Evolutionary conservation across 2,797 vertebrate genomes (phyloP).

Genomic region (Sebastes oblongus): DNA sequence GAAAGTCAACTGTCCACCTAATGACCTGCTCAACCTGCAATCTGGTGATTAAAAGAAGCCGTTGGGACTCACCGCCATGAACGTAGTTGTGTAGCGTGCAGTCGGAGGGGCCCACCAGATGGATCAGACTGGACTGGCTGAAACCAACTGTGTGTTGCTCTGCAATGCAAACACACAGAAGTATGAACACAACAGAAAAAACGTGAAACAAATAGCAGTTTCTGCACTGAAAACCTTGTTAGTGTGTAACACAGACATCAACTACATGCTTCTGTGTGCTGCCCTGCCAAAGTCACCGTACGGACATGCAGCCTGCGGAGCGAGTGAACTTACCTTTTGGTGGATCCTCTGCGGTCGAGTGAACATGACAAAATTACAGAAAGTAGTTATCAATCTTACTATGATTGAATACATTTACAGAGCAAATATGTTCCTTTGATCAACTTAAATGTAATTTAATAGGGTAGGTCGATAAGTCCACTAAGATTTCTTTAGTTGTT

Average conservation of each 20-base stretch:
- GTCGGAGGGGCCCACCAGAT: constrained; percentile 93
- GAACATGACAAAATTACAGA: constrained; percentile 47
- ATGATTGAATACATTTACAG: neutral
- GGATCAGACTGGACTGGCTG: constrained; percentile 96
- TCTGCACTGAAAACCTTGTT: neutral
- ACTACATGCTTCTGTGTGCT: neutral
- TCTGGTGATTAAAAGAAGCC: neutral
- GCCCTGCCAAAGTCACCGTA: neutral
- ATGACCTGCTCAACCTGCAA: neutral
- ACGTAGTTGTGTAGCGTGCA: constrained; percentile 92
- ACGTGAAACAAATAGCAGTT: neutral
- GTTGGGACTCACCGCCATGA: constrained; percentile 87
- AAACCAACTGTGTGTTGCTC: constrained; percentile 89
- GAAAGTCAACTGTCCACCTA: neutral
- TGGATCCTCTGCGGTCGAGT: constrained; percentile 79
- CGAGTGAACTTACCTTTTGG: constrained; percentile 79
- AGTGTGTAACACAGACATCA: neutral
- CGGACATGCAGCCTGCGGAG: neutral
- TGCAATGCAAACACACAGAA: constrained; percentile 61
- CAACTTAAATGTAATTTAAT: neutral
- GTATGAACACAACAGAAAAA: neutral
- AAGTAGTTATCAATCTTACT: constrained; percentile 1
- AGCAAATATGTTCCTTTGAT: neutral
- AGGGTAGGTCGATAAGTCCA: too few relatives aligned
- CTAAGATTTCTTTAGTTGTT: too few relatives aligned